Percentiles rank a stretch among this genome's conserved stretches.
These are phyloP conservation scores for Lymantria dispar DNA, from an alignment of 2,888 invertebrate genomes.

Conservation along the genomic window DNA sequence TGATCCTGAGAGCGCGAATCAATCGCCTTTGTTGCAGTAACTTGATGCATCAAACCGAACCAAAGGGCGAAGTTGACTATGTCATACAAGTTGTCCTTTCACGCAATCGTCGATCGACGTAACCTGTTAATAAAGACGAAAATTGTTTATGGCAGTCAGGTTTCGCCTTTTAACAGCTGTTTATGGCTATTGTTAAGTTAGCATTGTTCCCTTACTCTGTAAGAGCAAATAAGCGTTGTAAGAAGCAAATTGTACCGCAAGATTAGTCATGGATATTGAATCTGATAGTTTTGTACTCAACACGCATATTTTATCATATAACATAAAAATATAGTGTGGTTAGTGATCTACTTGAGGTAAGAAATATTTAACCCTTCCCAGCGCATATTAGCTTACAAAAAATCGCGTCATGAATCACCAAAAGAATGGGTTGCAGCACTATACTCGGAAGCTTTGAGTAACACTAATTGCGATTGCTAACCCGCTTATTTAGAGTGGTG, in stretches of 20 bases:
- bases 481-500: too few species aligned
- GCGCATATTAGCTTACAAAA: too few species aligned
- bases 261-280: background rate
- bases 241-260: constrained; percentile 19
- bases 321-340: too few species aligned
- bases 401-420: too few species aligned
- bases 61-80: constrained; percentile 34
- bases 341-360: too few species aligned
- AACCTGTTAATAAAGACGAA: constrained; percentile 14
- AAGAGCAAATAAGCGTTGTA: constrained; percentile 33
- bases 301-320: too few species aligned
- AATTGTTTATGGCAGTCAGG: constrained; percentile 7
- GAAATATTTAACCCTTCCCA: too few species aligned
- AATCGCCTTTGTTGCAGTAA: constrained; percentile 77
- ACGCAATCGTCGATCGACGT: constrained; percentile 17
- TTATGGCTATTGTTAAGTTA: constrained; percentile 24
- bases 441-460: too few species aligned
- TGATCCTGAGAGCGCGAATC: constrained; percentile 73
- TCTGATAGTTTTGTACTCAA: too few species aligned
- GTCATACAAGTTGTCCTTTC: constrained; percentile 15
- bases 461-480: too few species aligned
- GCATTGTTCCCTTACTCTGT: constrained; percentile 28
- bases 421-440: too few species aligned
- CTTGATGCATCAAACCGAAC: constrained; percentile 56
- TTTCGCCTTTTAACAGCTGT: constrained; percentile 35